phyloP scores from a whole-genome alignment of 2,113 vertebrate species.

The Chloroceryle aenea region DNA sequence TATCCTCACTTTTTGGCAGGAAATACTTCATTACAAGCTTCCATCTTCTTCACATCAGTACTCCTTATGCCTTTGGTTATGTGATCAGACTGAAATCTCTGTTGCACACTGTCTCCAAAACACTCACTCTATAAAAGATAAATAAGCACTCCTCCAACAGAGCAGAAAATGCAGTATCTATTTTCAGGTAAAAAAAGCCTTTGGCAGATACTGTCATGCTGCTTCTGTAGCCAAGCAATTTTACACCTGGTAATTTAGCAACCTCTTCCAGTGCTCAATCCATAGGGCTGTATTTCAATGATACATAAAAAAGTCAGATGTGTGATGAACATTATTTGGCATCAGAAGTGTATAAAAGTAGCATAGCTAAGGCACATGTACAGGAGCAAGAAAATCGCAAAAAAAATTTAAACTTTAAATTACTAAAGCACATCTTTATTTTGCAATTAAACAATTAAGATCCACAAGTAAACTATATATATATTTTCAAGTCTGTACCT shows the following conservation, averaged over 20 bases:
- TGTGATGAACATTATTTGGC: background rate
- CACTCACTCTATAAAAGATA: background rate
- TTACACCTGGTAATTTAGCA: background rate
- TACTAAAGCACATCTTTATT: constrained; percentile 86
- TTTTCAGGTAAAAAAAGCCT: background rate
- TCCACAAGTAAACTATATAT: constrained; percentile 78
- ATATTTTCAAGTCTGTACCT: constrained; percentile 78
- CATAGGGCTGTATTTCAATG: background rate
- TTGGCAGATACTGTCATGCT: background rate
- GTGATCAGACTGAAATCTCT: background rate
- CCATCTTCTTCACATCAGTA: background rate
- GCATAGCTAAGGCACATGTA: background rate
- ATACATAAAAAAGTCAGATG: background rate
- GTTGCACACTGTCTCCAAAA: background rate
- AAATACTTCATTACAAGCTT: background rate
- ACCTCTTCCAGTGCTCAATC: background rate
- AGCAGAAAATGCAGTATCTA: background rate
- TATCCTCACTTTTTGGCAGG: background rate
- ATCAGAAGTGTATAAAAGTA: background rate
- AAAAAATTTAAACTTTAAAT: constrained; percentile 60
- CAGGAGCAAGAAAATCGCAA: constrained; percentile 6
- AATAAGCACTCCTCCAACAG: background rate
- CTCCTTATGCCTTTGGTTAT: background rate
- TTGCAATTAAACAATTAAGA: constrained; percentile 80
- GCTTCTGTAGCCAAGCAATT: background rate